phyloP scores from a whole-genome alignment of 2,113 vertebrate species.

The Litocranius walleri region DNA sequence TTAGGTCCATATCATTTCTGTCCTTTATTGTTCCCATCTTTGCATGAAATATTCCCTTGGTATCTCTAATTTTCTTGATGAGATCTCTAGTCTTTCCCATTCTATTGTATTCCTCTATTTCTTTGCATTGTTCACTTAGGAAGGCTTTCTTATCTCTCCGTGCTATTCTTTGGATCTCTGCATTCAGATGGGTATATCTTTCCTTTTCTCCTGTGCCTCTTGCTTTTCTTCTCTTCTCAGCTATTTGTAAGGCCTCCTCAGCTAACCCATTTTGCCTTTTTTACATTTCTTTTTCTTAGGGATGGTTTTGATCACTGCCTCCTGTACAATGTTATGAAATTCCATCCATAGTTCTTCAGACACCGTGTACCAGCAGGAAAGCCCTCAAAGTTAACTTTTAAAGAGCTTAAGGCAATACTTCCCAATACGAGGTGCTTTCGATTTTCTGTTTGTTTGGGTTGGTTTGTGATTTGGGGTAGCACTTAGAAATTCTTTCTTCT shows the following conservation, averaged over 20 bases:
- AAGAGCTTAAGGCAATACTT: background rate
- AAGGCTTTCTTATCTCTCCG: background rate
- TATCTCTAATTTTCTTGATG: background rate
- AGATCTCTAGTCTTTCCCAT: background rate
- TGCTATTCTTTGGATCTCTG: background rate
- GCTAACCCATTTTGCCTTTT: background rate
- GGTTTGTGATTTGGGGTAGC: background rate
- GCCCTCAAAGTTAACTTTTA: background rate
- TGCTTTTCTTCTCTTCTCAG: background rate
- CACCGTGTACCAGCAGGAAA: background rate
- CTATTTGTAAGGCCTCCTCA: background rate
- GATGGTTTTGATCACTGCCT: background rate
- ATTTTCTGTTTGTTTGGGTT: background rate
- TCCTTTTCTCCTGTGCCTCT: background rate
- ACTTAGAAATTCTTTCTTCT: background rate
- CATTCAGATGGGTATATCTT: background rate
- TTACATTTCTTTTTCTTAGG: background rate
- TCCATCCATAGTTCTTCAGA: background rate
- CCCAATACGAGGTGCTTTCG: background rate
- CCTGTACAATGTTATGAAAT: background rate
- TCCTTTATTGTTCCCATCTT: background rate
- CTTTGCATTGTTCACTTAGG: background rate
- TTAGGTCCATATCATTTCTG: background rate
- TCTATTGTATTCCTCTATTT: background rate
- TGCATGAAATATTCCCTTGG: background rate